Base-by-base conservation (phyloP, 2,888 invertebrate species). In the Drosophila vallismaia region DNA sequence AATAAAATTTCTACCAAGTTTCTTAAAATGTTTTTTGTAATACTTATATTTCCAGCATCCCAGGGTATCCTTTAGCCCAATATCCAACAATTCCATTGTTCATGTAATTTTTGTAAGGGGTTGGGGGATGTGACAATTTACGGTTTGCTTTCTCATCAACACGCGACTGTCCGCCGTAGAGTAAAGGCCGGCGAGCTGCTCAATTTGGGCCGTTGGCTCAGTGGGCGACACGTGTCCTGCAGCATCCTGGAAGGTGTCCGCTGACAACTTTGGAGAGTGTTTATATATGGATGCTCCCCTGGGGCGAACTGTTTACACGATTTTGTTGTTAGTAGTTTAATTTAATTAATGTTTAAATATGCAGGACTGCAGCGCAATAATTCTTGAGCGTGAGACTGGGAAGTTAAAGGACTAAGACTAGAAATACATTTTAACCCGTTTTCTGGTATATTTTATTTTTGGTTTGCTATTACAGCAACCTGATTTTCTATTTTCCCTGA, bases 91-190 rank as follows among this genome's bases (percentile, higher is more conserved):
- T 5, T n/a, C 36, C 7, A 4, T 3, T 51, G 50, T 29, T 10
- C 12, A 10, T 6, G 0, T 10, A 14, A 31, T 38, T 36, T 55
- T 56, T 28, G 42, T 33, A 4, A 9, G 24, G 63, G 57, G 60
- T 36, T 52, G 72, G 74, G 40, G 70, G 50, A 64, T 77, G 71
- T 74, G 74, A 88, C 88, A 71, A 82, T 82, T 82, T 83, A 88
- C 83, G 83, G 83, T 87, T 82, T 86, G 77, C 83, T 75, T 78
- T 71, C 75, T 76, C 82, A 86, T 88, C 83, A 88, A 70, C 82
- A 87, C 82, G 83, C 79, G 79, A 60, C 68, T 54, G 45, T 10
- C 33, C 24, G 38, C 42, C 28, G 50, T 28, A 29, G 33, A 40
- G 58, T 26, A 10, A 19, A 24, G 42, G 45, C 50, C 26, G 9